phyloP scores from a whole-genome alignment of 2,888 invertebrate species.

The Theretra japonica region DNA sequence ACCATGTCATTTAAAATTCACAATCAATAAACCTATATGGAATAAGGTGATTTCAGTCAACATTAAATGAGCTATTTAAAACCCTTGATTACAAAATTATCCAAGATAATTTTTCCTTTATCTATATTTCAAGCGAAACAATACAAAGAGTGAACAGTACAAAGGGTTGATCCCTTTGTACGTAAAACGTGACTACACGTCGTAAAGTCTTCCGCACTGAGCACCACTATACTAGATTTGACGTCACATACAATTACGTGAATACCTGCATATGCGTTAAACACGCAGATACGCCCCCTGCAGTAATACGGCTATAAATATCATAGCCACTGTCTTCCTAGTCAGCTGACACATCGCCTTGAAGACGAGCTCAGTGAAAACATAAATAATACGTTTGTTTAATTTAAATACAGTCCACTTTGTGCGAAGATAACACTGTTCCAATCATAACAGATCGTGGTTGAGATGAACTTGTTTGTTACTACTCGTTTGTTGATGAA shows the following conservation, averaged over 20 bases:
- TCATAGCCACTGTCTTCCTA: constrained; percentile 64
- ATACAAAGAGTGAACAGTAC: constrained; percentile 10
- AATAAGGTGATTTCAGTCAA: too few relatives aligned
- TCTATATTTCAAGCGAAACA: neutral
- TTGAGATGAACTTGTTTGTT: constrained; percentile 15
- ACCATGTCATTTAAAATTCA: too few relatives aligned
- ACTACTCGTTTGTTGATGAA: too few relatives aligned
- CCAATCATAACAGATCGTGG: constrained; percentile 17
- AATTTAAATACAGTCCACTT: constrained; percentile 19
- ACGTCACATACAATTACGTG: constrained; percentile 39
- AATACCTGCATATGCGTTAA: constrained; percentile 50
- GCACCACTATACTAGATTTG: neutral
- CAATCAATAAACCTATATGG: too few relatives aligned
- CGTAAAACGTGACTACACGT: neutral
- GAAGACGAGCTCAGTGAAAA: constrained; percentile 43
- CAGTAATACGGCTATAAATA: constrained; percentile 54
- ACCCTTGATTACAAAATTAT: too few relatives aligned
- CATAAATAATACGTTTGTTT: constrained; percentile 29
- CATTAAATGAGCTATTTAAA: too few relatives aligned
- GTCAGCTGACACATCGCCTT: constrained; percentile 61
- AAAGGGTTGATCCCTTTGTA: neutral
- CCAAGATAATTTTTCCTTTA: neutral
- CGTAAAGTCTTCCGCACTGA: constrained; percentile 4
- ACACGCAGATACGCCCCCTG: constrained; percentile 56
- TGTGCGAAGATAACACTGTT: constrained; percentile 11